Evolutionary conservation across 1,140 invertebrate genomes (phyloP).

Genomic region (Thaumatotibia leucotreta): DNA sequence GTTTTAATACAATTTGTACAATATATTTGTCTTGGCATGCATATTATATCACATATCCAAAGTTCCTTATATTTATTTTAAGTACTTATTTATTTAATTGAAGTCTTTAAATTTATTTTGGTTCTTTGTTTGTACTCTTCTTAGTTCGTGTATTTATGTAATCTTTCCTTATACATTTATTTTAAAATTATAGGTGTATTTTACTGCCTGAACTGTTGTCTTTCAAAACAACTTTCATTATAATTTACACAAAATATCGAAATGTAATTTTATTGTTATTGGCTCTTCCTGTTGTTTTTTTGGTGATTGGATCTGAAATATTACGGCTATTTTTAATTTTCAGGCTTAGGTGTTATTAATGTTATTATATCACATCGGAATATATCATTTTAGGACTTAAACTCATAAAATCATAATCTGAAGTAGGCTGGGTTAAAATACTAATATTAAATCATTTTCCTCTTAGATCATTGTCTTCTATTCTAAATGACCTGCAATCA

Average conservation of each 20-base stretch:
- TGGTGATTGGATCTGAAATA: background rate
- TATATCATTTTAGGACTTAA: background rate
- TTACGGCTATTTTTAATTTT: background rate
- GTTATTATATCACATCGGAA: background rate
- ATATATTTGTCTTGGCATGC: slow-evolving; percentile 56
- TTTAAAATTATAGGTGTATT: slow-evolving; percentile 30
- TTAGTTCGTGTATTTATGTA: slow-evolving; percentile 2
- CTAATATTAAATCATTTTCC: background rate
- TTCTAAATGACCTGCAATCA: background rate
- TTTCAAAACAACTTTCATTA: slow-evolving; percentile 2
- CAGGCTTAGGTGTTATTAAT: slow-evolving; percentile 6
- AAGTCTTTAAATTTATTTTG: background rate
- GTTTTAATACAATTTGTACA: slow-evolving; percentile 47
- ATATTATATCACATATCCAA: slow-evolving; percentile 22
- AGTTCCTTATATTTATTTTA: background rate
- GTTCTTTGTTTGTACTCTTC: slow-evolving; percentile 27
- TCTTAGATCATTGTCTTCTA: background rate
- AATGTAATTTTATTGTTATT: background rate
- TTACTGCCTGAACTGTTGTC: slow-evolving; percentile 19
- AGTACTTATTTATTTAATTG: background rate
- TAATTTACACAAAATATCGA: background rate
- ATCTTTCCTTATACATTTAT: slow-evolving; percentile 23
- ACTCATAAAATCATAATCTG: background rate
- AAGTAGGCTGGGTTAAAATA: background rate
- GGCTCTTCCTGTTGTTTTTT: slow-evolving; percentile 4